Percentiles rank a stretch among this genome's conserved stretches.
These are phyloP conservation scores for Phalanger gymnotis DNA, from an alignment of 2,797 vertebrate genomes.

Conservation along the genomic window DNA sequence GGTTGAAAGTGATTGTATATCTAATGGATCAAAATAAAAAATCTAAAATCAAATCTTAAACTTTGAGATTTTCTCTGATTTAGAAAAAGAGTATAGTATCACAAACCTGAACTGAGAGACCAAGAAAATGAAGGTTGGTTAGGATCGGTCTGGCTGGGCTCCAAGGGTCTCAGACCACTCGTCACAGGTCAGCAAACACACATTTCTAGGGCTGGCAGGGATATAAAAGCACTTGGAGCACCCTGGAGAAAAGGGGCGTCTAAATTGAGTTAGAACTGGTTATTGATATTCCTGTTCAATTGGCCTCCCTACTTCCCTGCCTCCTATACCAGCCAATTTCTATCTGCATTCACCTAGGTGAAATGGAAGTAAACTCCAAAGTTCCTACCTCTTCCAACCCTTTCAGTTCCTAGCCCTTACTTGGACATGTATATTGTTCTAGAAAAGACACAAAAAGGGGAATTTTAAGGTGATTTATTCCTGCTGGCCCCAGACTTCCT, in stretches of 20 bases:
- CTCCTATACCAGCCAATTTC: neutral
- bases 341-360: neutral
- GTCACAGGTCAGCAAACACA: neutral
- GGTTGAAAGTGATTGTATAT: neutral
- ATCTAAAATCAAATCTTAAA: neutral
- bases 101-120: neutral
- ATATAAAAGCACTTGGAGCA: neutral
- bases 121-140: neutral
- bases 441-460: neutral
- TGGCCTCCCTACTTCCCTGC: neutral
- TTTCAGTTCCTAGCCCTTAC: neutral
- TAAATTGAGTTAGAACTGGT: neutral
- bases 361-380: neutral
- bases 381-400: neutral
- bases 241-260: neutral
- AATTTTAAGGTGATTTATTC: neutral
- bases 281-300: neutral
- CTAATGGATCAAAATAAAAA: neutral
- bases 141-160: neutral
- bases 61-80: neutral
- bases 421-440: neutral
- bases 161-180: neutral
- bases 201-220: neutral
- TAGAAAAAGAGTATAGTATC: neutral
- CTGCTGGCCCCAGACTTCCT: neutral